Evolutionary conservation across 2,113 vertebrate species (phyloP), one percentile per base, ranked within the genome.

Genomic region (Aepyceros melampus): DNA sequence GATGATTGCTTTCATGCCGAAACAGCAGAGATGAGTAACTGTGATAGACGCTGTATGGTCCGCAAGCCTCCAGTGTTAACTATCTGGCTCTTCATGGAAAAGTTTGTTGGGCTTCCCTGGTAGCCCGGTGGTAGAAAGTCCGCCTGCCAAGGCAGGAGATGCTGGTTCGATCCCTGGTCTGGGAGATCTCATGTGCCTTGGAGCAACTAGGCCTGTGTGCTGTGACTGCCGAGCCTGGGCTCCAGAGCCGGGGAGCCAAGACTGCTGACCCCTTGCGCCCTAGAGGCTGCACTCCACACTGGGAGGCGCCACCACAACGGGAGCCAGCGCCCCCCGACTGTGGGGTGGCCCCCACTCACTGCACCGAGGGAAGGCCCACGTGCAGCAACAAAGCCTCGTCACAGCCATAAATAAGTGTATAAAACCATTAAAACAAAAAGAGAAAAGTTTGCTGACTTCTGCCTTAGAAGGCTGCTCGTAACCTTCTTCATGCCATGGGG

Each of bases 261-360:
- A 19, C 33, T 3, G 36, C 71, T 25, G 36, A 15, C 21, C 36
- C 71, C 36, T 25, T 14, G 12, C 0, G 3, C 71, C 40, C 71
- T 14, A 12, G 12, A 27, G 6, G 40, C 71, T 0, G 0, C 0
- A 5, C 36, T 7, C 36, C 40, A 15, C 12, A 1, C 2, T 7
- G 23, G 71, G 36, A 76, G 36, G 12, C 0, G 2, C 71, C 36
- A 43, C 23, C 0, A 5, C 23, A 2, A 4, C 3, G 23, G 71
- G 12, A 27, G 23, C 71, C 71, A 43, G 71, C 1, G 64, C 67
- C 6, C 5, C 67, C n/a, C 5, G 2, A 23, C 67, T 40, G 19
- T 1, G 67, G 67, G 19, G 10, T 1, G 40, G 71, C 12, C 71
- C 36, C 71, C 23, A 27, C 71, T 43, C 0, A 15, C 71, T 27